These are phyloP conservation scores for Epinephelus malabaricus DNA, from an alignment of 2,797 vertebrate genomes.

Conservation along the genomic window DNA sequence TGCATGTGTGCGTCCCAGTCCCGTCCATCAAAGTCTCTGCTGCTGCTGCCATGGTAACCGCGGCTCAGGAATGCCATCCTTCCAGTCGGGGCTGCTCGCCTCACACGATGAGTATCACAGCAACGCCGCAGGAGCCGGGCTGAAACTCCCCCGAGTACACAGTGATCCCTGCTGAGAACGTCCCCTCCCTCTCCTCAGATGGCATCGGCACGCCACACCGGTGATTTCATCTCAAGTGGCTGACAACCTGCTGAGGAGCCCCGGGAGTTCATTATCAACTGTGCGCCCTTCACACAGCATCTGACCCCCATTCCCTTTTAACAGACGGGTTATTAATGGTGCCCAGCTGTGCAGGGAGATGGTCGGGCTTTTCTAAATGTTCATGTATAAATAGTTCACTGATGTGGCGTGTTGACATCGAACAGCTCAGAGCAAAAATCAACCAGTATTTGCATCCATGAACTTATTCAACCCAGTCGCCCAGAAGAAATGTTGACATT, in stretches of 20 bases:
- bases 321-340: conserved; percentile 30
- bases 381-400: conserved; percentile 26
- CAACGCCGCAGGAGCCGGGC: neutral
- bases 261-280: conserved; percentile 3
- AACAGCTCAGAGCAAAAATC: neutral
- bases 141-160: conserved; percentile 14
- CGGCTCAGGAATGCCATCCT: conserved; percentile 69
- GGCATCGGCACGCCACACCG: neutral
- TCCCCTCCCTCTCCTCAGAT: conserved; percentile 29
- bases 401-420: conserved; percentile 3
- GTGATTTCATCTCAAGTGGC: neutral
- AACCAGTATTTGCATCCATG: neutral
- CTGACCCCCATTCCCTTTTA: conserved; percentile 46
- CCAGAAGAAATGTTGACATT: too few relatives aligned
- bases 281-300: neutral
- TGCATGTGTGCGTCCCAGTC: neutral
- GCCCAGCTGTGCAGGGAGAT: conserved; percentile 8
- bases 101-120: conserved; percentile 19
- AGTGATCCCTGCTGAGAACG: conserved; percentile 18
- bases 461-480: neutral
- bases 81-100: conserved; percentile 53
- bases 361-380: conserved; percentile 12
- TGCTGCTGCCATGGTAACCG: conserved; percentile 19
- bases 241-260: neutral
- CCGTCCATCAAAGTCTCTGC: conserved; percentile 22